Evolutionary conservation across 1,140 invertebrate species (phyloP), one percentile per base, ranked within the genome.

Genomic region (Notospermus geniculatus): DNA sequence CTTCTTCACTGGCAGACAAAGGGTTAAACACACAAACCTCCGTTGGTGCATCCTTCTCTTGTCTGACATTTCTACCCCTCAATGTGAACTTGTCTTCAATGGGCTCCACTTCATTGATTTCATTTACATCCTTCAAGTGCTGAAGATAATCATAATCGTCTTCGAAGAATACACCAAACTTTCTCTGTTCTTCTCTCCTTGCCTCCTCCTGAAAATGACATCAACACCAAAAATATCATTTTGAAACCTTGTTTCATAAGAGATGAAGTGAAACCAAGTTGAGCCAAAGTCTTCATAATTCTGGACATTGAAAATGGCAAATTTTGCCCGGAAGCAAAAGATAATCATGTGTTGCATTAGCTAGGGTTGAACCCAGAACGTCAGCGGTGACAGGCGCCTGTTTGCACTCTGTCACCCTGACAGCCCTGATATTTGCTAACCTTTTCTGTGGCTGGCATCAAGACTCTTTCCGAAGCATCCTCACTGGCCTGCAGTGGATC

Each of bases 131-230:
- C 72, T 87, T 88, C 53, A 98, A 83, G 86, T 98, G 93, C 79
- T 97, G 91, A 63, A 97, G 80, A 75, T 98, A 98, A 76, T 98
- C 87, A 76, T 97, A 98, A 68, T 97, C 91, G 82, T 98, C 94
- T 76, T 97, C 93, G 81, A 88, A 97, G 77, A 90, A 95, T 57
- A 98, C 89, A n/a, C 94, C 95, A 86, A 88, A 97, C 80, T 95
- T 94, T 28, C 85, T 80, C 70, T 91, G 87, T 71, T 96, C 91
- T 71, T 92, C 88, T 71, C 86, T 87, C 0, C 84, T 79, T 27
- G 45, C 50, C 50, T 63, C 69, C 13, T 58, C 62, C 58, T 72
- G 32, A 11, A 54, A 64, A 43, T n/a, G n/a, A n/a, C n/a, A n/a
- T n/a, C n/a, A n/a, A n/a, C n/a, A n/a, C n/a, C n/a, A n/a, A n/a